Evolutionary conservation across 2,888 invertebrate species (phyloP), one percentile per base, ranked within the genome.

Genomic region (Apocheima hispidaria): DNA sequence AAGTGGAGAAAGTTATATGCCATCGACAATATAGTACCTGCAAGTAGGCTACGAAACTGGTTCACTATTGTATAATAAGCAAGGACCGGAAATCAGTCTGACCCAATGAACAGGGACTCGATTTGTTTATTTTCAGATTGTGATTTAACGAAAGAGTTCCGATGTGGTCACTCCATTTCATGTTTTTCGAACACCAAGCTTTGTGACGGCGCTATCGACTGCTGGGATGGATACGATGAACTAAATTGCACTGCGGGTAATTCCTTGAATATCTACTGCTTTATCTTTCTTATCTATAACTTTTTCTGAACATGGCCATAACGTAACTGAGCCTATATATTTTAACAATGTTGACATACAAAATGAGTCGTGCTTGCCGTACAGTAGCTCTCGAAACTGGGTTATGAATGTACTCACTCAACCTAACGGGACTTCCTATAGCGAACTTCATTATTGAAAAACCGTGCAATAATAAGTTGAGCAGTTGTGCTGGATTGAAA

Each of bases 211-310:
- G 87, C 94, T 63, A 94, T 96, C 62, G 96, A 96, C 81, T 96
- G 96, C 79, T 96, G 96, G 96, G 96, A 96, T 82, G 95, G 95
- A 57, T 93, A 93, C 36, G 96, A 96, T 78, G 96, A 96, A 93
- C 87, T 94, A 30, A 94, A 95, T 82, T 96, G 96, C 81, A 95
- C 95, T 49, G 85, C 90, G 79, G 94, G 95, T 95, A 87, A 83
- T 86, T 36, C 18, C 4, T 12, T 16, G 9, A 23, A 23, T 16
- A 26, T 14, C 26, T 44, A 16, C 18, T 30, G 20, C 10, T 20
- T 46, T 46, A n/a, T 33, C 18, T 7, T n/a, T n/a, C n/a, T n/a
- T n/a, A n/a, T n/a, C n/a, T n/a, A n/a, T n/a, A n/a, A n/a, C n/a
- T n/a, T n/a, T n/a, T n/a, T n/a, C n/a, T n/a, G n/a, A 26, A 16